Conservation (phyloP, 2,888 invertebrate species). For the Doris montereyensis region DNA sequence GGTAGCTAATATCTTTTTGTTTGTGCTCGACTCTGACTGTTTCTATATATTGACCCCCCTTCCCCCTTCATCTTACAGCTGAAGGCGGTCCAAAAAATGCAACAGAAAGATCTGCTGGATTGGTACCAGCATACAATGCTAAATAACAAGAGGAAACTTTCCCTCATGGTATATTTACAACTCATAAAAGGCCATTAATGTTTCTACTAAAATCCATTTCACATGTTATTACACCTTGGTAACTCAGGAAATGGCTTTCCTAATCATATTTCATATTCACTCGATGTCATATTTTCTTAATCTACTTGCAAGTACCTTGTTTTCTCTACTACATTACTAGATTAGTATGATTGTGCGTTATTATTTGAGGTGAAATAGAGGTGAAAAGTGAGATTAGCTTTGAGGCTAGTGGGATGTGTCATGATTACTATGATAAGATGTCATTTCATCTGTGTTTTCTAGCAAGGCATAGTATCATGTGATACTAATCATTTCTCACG, state of each 20-base stretch:
- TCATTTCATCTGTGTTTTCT: no score
- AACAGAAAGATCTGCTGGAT: constrained; percentile 28
- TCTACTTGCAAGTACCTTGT: background rate
- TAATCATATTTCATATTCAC: no score
- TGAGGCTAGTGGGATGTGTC: no score
- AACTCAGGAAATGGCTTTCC: no score
- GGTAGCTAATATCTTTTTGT: no score
- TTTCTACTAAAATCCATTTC: background rate
- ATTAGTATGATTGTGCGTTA: no score
- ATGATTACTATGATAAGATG: no score
- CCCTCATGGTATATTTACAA: constrained; percentile 21
- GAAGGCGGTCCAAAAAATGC: constrained; percentile 19
- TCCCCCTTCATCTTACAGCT: constrained; percentile 9
- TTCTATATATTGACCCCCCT: background rate
- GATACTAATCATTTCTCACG: no score
- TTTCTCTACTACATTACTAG: background rate
- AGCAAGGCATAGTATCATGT: no score
- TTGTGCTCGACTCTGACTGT: background rate
- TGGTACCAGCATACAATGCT: constrained; percentile 30
- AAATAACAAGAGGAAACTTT: constrained; percentile 22
- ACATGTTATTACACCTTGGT: no score
- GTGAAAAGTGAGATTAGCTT: no score
- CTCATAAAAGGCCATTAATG: background rate
- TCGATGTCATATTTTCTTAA: background rate
- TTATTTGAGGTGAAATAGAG: no score